Evolutionary conservation across 2,888 invertebrate species (phyloP).

Genomic region (Scrobipalpa atriplicella): DNA sequence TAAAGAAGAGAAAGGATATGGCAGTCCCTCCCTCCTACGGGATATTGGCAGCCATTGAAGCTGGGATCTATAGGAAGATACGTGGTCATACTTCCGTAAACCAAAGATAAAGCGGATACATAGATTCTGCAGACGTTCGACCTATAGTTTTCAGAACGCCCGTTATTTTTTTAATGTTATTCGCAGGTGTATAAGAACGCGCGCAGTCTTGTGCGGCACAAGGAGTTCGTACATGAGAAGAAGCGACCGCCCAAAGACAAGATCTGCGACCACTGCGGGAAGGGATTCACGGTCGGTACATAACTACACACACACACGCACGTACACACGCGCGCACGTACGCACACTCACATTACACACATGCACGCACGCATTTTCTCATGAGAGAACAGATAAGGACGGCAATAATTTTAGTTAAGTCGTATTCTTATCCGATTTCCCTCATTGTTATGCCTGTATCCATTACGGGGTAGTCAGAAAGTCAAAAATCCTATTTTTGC

Average conservation of each 20-base stretch:
- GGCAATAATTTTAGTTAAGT: no score
- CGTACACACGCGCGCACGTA: neutral
- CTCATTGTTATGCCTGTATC: neutral
- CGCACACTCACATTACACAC: neutral
- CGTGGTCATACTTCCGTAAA: no score
- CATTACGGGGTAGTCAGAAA: no score
- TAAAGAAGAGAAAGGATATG: no score
- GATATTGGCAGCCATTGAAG: no score
- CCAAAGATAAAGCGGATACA: no score
- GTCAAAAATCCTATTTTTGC: no score
- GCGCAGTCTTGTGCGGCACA: constrained; percentile 54
- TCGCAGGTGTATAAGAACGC: constrained; percentile 54
- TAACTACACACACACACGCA: no score
- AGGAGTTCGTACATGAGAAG: constrained; percentile 61
- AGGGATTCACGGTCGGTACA: constrained; percentile 62
- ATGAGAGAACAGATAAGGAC: no score
- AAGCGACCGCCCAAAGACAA: constrained; percentile 61
- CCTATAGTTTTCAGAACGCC: neutral
- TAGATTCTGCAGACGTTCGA: neutral
- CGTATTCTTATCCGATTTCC: no score
- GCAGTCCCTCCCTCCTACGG: no score
- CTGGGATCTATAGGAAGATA: no score
- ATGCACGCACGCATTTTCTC: neutral
- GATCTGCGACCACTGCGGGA: constrained; percentile 70
- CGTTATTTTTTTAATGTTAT: neutral